Percentiles rank a stretch among this genome's conserved stretches.
These are phyloP conservation scores for Epicampocera succincta DNA, from an alignment of 2,888 invertebrate genomes.

Conservation along the genomic window DNA sequence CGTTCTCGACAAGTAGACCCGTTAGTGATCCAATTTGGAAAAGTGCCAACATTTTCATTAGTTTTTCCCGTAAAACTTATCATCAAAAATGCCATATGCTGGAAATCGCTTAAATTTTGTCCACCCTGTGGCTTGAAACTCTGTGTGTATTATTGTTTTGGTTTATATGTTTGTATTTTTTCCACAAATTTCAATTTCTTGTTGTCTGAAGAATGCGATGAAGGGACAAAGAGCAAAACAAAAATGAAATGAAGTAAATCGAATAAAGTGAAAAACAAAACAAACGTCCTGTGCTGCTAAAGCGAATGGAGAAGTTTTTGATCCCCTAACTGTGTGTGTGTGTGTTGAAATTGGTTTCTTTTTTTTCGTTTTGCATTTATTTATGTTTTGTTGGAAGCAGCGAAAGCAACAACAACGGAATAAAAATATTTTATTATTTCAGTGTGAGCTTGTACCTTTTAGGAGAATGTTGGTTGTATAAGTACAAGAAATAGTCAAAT, in stretches of 20 bases:
- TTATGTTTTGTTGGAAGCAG: slow-evolving; percentile 49
- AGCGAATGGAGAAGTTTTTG: slow-evolving; percentile 37
- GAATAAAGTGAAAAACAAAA: slow-evolving; percentile 36
- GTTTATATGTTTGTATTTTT: slow-evolving; percentile 12
- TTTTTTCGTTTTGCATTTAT: slow-evolving; percentile 40
- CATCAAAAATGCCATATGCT: neutral
- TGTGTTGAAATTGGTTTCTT: neutral
- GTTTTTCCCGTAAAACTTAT: no score
- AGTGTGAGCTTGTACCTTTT: slow-evolving; percentile 58
- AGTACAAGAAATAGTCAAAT: neutral
- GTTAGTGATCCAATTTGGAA: no score
- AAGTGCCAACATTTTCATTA: no score
- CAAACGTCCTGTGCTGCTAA: slow-evolving; percentile 49
- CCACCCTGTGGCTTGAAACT: no score
- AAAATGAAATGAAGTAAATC: slow-evolving; percentile 36
- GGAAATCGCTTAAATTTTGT: neutral
- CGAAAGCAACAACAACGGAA: slow-evolving; percentile 34
- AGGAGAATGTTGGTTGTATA: slow-evolving; percentile 45
- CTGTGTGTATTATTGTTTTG: neutral
- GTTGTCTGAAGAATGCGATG: slow-evolving; percentile 12
- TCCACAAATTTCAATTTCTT: slow-evolving; percentile 25
- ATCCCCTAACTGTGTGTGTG: slow-evolving; percentile 49
- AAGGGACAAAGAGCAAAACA: slow-evolving; percentile 44
- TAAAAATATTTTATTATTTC: slow-evolving; percentile 40
- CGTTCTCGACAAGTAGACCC: no score